These are phyloP conservation scores for Oreotrochilus melanogaster DNA, from an alignment of 2,113 vertebrate species.

Conservation along the genomic window DNA sequence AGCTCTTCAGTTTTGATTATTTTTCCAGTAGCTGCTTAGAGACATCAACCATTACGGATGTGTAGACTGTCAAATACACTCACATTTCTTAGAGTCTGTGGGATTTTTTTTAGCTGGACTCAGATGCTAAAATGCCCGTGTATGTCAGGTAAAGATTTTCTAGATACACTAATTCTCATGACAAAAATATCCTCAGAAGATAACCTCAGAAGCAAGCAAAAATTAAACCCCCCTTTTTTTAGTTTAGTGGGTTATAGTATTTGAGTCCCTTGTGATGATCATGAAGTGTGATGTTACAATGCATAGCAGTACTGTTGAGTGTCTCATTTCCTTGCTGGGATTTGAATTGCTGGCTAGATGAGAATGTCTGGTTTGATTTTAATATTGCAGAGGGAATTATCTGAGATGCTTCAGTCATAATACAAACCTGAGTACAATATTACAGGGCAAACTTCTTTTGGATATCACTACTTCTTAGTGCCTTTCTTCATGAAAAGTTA, in stretches of 20 bases:
- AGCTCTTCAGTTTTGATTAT: constrained; percentile 20
- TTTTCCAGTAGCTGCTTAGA: constrained; percentile 9
- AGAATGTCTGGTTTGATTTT: background rate
- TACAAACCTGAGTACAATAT: background rate
- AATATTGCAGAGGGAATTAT: background rate
- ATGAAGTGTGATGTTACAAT: background rate
- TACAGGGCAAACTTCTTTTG: background rate
- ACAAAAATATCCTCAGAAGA: background rate
- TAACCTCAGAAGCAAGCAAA: background rate
- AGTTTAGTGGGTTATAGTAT: background rate
- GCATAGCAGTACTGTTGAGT: background rate
- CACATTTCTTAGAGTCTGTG: background rate
- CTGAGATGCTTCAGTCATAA: background rate
- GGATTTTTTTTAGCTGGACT: background rate
- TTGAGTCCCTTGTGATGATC: background rate
- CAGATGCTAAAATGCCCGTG: background rate
- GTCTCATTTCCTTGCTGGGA: background rate
- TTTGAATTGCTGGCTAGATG: background rate
- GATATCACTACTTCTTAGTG: background rate
- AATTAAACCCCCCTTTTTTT: background rate
- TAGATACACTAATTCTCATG: background rate
- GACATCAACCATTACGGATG: background rate
- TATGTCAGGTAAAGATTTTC: background rate
- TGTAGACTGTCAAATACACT: background rate
- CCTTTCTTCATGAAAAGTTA: background rate